phyloP scores from a whole-genome alignment of 2,888 invertebrate genomes.

The Diloba caeruleocephala region DNA sequence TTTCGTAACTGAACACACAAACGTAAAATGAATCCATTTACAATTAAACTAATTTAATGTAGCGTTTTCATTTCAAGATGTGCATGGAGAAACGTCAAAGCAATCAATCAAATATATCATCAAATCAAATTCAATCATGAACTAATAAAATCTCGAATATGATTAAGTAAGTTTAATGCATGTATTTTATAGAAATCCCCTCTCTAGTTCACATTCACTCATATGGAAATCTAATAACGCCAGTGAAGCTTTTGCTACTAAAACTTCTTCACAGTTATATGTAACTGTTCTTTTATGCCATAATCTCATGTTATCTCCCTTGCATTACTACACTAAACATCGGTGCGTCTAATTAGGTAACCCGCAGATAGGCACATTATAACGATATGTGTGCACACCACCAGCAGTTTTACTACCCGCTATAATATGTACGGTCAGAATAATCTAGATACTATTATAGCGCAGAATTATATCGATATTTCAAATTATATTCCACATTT shows the following conservation, averaged over 20 bases:
- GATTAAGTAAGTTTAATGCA: constrained; percentile 9
- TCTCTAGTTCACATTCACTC: constrained; percentile 29
- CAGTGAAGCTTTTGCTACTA: constrained; percentile 37
- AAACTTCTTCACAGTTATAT: constrained; percentile 55
- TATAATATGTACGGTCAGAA: constrained; percentile 39
- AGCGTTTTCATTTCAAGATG: no score
- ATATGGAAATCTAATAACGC: constrained; percentile 48
- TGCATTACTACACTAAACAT: constrained; percentile 45
- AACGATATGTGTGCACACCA: constrained; percentile 49
- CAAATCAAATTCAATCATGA: constrained; percentile 6
- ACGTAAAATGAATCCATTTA: no score
- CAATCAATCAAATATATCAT: background rate
- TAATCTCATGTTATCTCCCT: constrained; percentile 48
- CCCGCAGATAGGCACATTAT: constrained; percentile 47
- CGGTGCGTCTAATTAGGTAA: constrained; percentile 51
- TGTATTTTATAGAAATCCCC: constrained; percentile 6
- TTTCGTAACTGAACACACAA: no score
- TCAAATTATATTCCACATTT: constrained; percentile 19
- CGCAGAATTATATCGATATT: constrained; percentile 9
- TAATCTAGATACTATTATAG: constrained; percentile 11
- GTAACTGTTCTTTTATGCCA: constrained; percentile 53
- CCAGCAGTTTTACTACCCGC: constrained; percentile 33
- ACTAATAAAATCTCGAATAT: constrained; percentile 16
- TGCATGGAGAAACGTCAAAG: no score
- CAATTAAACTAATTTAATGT: no score